Evolutionary conservation across 2,797 vertebrate genomes (phyloP).

Genomic region (Pipistrellus pipistrellus): DNA sequence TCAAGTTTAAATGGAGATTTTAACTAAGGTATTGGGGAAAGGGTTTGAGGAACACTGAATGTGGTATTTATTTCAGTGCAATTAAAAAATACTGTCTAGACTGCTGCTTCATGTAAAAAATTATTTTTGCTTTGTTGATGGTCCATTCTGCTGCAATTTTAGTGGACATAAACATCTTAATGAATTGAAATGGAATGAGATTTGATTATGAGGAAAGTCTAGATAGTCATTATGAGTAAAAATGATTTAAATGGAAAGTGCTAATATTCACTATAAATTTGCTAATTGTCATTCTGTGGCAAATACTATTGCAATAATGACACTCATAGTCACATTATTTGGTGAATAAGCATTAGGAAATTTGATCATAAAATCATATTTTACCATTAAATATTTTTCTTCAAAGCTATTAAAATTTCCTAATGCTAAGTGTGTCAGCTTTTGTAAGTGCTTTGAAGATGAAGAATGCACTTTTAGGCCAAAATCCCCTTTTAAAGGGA

Average conservation of each 20-base stretch:
- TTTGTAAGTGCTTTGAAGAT: slow-evolving; percentile 61
- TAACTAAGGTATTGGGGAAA: not conserved
- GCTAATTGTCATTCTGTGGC: slow-evolving; percentile 52
- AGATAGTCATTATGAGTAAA: slow-evolving; percentile 38
- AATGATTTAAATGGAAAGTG: slow-evolving; percentile 60
- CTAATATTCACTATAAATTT: slow-evolving; percentile 64
- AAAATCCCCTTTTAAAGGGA: not conserved
- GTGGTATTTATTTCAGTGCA: slow-evolving; percentile 4
- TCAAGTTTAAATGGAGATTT: not conserved
- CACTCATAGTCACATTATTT: slow-evolving; percentile 19
- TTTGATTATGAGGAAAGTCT: slow-evolving; percentile 64
- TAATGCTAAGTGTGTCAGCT: not conserved
- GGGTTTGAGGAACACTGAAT: not conserved
- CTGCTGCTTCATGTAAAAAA: not conserved
- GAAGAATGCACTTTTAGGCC: not conserved
- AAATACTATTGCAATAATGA: slow-evolving; percentile 46
- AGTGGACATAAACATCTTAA: slow-evolving; percentile 23
- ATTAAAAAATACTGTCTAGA: slow-evolving; percentile 41
- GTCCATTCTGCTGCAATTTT: slow-evolving; percentile 45
- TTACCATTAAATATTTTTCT: slow-evolving; percentile 54
- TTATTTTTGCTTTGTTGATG: slow-evolving; percentile 35
- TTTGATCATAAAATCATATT: slow-evolving; percentile 64
- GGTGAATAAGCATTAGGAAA: slow-evolving; percentile 16
- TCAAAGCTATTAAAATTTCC: slow-evolving; percentile 44
- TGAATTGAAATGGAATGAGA: slow-evolving; percentile 51